Conservation (phyloP, 2,888 invertebrate species). For the Fragum whitleyi region DNA sequence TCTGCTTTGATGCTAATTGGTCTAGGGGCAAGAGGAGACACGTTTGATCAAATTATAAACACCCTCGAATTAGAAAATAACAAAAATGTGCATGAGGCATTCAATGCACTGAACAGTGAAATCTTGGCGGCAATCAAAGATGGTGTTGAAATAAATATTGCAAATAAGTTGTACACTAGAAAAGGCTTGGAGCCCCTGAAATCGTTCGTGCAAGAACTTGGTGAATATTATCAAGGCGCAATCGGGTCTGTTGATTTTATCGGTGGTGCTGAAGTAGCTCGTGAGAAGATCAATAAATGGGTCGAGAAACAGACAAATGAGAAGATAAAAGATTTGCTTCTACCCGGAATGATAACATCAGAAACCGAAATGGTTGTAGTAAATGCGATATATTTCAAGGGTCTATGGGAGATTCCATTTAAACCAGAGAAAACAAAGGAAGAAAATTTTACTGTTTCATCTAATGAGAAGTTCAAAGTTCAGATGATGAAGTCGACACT, state of each 20-base stretch:
- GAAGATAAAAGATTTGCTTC: slow-evolving; percentile 92
- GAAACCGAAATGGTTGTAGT: slow-evolving; percentile 84
- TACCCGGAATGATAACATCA: slow-evolving; percentile 84
- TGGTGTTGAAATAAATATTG: slow-evolving; percentile 44
- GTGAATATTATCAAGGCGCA: slow-evolving; percentile 61
- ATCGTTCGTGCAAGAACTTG: slow-evolving; percentile 40
- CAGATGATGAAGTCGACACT: slow-evolving; percentile 48
- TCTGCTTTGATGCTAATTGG: slow-evolving; percentile 67
- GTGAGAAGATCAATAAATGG: slow-evolving; percentile 91
- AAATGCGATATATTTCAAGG: slow-evolving; percentile 86
- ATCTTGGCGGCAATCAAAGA: slow-evolving; percentile 35
- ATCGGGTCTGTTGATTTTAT: slow-evolving; percentile 83
- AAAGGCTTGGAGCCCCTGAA: slow-evolving; percentile 46
- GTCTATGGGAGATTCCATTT: slow-evolving; percentile 80
- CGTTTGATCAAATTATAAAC: slow-evolving; percentile 51
- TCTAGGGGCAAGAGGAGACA: slow-evolving; percentile 62
- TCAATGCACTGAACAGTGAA: slow-evolving; percentile 42
- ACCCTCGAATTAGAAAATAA: slow-evolving; percentile 40
- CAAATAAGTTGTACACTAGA: slow-evolving; percentile 64
- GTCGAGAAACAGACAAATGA: slow-evolving; percentile 92
- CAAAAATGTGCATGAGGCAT: slow-evolving; percentile 41
- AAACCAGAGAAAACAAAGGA: slow-evolving; percentile 30
- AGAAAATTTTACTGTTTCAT: slow-evolving; percentile 87
- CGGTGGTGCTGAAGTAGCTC: slow-evolving; percentile 81
- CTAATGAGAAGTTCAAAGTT: slow-evolving; percentile 25